phyloP scores from a whole-genome alignment of 2,797 vertebrate species.

The Ctenopoma kingsleyae region DNA sequence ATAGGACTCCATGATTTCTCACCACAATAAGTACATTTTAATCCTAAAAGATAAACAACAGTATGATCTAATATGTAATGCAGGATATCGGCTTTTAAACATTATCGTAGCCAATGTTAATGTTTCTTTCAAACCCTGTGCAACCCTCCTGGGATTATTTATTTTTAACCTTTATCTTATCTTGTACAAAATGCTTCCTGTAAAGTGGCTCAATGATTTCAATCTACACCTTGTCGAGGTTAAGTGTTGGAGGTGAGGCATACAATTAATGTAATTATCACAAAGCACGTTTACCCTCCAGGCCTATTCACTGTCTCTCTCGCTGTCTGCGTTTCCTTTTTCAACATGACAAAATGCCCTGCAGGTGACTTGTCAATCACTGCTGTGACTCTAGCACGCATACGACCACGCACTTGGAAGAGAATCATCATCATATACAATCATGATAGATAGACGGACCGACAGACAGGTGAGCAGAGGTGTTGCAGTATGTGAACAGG shows the following conservation, averaged over 20 bases:
- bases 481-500: conserved; percentile 8
- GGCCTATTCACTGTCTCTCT: conserved; percentile 59
- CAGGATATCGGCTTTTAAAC: no score
- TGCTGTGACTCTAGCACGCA: conserved; percentile 14
- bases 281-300: conserved; percentile 44
- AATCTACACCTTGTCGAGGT: conserved; percentile 51
- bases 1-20: no score
- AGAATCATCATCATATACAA: no score
- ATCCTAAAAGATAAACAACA: no score
- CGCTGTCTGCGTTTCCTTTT: conserved; percentile 58
- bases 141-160: conserved; percentile 14
- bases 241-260: conserved; percentile 52
- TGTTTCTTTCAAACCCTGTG: not conserved
- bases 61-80: no score
- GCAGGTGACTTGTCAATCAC: conserved; percentile 49
- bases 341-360: conserved; percentile 48
- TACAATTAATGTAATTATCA: conserved; percentile 50
- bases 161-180: conserved; percentile 22
- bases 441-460: no score
- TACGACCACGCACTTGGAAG: conserved; percentile 1
- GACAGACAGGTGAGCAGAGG: no score
- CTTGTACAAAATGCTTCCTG: conserved; percentile 47
- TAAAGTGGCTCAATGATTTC: conserved; percentile 38
- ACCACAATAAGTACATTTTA: not conserved
- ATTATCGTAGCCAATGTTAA: not conserved